Evolutionary conservation across 2,113 vertebrate genomes (phyloP).

Genomic region (Bombycilla garrulus): DNA sequence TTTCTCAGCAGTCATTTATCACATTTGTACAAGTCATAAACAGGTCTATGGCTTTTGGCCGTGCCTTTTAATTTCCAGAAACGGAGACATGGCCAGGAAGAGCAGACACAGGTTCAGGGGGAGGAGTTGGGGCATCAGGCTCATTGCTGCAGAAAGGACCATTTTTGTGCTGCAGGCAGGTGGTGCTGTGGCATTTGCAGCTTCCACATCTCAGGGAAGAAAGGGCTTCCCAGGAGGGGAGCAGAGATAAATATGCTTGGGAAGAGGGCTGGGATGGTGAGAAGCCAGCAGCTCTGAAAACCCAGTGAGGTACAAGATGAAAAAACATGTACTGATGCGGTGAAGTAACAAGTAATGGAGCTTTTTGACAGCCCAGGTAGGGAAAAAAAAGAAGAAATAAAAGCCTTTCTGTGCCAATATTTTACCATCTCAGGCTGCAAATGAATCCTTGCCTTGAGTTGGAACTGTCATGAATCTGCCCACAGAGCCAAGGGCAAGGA

Average conservation of each 20-base stretch:
- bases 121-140: background rate
- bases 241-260: background rate
- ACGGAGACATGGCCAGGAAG: background rate
- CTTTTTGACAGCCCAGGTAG: background rate
- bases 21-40: background rate
- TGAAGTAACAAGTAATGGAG: background rate
- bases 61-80: background rate
- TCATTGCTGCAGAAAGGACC: background rate
- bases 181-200: background rate
- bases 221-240: background rate
- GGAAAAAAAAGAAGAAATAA: background rate
- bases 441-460: background rate
- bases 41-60: background rate
- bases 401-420: background rate
- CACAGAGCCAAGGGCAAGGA: background rate
- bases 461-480: background rate
- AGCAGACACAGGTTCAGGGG: background rate
- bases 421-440: background rate
- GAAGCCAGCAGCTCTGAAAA: rapidly evolving
- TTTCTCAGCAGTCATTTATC: background rate
- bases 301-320: background rate
- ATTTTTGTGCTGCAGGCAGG: background rate
- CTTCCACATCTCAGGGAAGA: background rate
- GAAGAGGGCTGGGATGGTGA: background rate
- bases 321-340: background rate